Base-by-base conservation (phyloP, 2,888 invertebrate genomes). In the Brachynemurus nebulosus region DNA sequence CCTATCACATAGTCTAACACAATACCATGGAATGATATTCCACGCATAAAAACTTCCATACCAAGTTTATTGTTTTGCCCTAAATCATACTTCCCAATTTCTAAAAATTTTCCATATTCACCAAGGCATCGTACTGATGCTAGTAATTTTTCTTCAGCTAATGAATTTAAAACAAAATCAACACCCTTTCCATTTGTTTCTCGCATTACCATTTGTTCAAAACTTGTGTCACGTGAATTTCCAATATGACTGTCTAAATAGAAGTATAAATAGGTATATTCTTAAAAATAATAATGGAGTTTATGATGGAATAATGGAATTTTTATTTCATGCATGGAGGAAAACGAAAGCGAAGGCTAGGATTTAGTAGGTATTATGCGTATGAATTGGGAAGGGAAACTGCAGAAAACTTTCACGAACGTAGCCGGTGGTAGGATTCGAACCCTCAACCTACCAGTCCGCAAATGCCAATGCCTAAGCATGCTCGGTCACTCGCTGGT, bases 61-160 rank as follows among this genome's bases (percentile, higher is more conserved):
- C 71, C 72, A 11, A 80, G 54, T 9, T 73, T 59, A 50, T 64
- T 78, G 57, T 90, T 80, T 44, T 68, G 69, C 0, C 76, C 72
- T 54, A 89, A 65, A 63, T 91, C 89, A 55, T 78, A 83, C 63
- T 89, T 90, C 37, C 89, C 89, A 48, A 91, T 89, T 66, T 90
- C 89, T 40, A 89, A 61, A 62, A 90, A 90, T 45, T 78, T 68
- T 8, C 89, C 80, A 1, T 69, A 66, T 2, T 52, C 52, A 1
- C 69, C 74, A 9, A 80, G 59, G 50, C 80, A 80, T 2, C 76
- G 65, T 0, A 78, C 60, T 0, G 79, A 78, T 0, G 79, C 84
- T 56, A 76, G 72, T 1, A 95, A 70, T 62, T 95, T 93, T 36
- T 96, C 93, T 56, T 90, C 93, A 1, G 93, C 78, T 35, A 97